Base-by-base conservation (phyloP, 1,140 invertebrate species). In the Epicauta chinensis region DNA sequence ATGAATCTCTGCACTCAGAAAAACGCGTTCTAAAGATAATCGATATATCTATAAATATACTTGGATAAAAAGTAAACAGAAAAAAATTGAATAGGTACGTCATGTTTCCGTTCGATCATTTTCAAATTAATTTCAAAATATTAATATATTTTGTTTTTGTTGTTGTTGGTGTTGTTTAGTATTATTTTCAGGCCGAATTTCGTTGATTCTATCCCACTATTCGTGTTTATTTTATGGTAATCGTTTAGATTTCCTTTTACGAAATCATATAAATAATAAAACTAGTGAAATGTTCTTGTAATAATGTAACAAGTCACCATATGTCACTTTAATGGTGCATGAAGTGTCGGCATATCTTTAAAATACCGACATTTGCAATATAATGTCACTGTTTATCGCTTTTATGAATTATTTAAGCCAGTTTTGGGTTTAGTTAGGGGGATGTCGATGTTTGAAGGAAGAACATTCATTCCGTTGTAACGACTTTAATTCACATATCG, bases 271-370 rank as follows among this genome's bases (percentile, higher is more conserved):
- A 40, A 40, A 38, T 42, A 45, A 40, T 48, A 42, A 47, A 42
- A 54, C 31, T 47, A 30, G 13, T 30, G 31, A 17, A 41, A 41
- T 23, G 30, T 35, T 39, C 42, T 16, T 44, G 53, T 43, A 39
- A 51, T 51, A 56, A 49, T 42, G 47, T 17, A 35, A 49, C 13
- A 17, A 42, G 15, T 29, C 42, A 56, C 43, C 50, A 47, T 56
- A 56, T 48, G 50, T 56, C 55, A 56, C 45, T 37, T 56, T 56
- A 56, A 56, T 56, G 55, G 49, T 12, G 44, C 55, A 48, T 56
- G 55, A 49, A 56, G 23, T 52, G 49, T 52, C 49, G 36, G 55
- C 44, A 37, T 46, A 45, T 44, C 38, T 56, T 39, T 41, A 43
- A 55, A 55, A 55, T 56, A 56, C 36, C 44, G 52, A 36, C 50